Evolutionary conservation across 2,113 vertebrate genomes (phyloP).

Genomic region (Anguilla japonica): DNA sequence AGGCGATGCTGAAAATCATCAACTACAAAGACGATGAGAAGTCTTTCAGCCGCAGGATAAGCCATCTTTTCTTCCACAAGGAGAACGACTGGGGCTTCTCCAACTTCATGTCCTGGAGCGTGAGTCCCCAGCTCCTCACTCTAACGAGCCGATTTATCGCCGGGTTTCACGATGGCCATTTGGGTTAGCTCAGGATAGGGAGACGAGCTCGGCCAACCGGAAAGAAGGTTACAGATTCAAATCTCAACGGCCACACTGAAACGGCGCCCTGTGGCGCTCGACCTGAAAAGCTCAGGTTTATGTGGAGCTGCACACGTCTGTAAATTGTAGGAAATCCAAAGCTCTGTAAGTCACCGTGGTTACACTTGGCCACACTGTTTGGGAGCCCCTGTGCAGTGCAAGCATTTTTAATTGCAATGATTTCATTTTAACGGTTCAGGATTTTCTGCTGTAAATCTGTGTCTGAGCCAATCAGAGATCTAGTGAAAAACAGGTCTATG

Average conservation of each 20-base stretch:
- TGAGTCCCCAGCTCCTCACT: slow-evolving; percentile 68
- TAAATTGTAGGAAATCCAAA: background rate
- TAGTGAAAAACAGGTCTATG: no score
- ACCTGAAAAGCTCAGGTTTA: background rate
- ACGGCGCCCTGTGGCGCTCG: background rate
- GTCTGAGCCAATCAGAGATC: no score
- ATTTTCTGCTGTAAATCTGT: no score
- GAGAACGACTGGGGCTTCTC: slow-evolving; percentile 99
- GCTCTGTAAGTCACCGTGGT: background rate
- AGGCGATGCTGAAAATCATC: slow-evolving; percentile 98
- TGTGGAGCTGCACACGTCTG: background rate
- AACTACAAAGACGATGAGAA: slow-evolving; percentile 98
- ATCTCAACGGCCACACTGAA: background rate
- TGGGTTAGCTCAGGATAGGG: background rate
- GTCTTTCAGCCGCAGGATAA: slow-evolving; percentile 97
- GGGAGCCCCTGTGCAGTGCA: no score
- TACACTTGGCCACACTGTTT: no score
- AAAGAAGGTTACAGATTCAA: background rate
- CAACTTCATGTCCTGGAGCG: slow-evolving; percentile 99
- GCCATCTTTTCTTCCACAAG: slow-evolving; percentile 98
- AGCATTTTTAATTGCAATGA: no score
- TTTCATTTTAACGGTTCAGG: no score
- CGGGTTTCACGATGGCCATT: background rate
- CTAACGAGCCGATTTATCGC: background rate
- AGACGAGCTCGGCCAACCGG: background rate